phyloP scores from a whole-genome alignment of 2,797 vertebrate species.

The Hephaestus fuliginosus region DNA sequence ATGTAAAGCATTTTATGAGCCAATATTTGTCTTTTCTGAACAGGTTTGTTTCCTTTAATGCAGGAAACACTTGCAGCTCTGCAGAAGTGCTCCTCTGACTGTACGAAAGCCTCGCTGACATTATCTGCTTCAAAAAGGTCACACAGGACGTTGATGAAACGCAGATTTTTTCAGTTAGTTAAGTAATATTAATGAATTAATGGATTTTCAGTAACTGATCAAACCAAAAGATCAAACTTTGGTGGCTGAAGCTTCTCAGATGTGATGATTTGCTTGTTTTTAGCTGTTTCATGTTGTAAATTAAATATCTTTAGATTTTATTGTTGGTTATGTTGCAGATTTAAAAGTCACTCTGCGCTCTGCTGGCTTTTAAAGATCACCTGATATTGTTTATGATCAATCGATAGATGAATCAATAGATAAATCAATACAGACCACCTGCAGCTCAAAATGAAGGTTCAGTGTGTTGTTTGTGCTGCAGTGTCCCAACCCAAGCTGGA shows the following conservation, averaged over 20 bases:
- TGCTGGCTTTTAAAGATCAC: no score
- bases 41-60: neutral
- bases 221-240: neutral
- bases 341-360: neutral
- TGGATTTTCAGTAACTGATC: neutral
- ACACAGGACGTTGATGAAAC: neutral
- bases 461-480: neutral
- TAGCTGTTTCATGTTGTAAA: no score
- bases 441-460: neutral
- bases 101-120: neutral
- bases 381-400: neutral
- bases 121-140: neutral
- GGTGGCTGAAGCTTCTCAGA: neutral
- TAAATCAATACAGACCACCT: neutral
- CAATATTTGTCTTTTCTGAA: neutral
- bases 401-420: neutral
- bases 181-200: neutral
- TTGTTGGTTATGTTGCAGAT: neutral
- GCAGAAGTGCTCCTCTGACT: neutral
- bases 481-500: neutral
- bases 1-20: neutral
- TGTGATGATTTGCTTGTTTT: neutral
- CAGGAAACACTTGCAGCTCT: neutral
- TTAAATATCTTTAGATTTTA: no score
- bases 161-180: neutral